phyloP scores from a whole-genome alignment of 2,113 vertebrate genomes.

The Chloroceryle aenea region DNA sequence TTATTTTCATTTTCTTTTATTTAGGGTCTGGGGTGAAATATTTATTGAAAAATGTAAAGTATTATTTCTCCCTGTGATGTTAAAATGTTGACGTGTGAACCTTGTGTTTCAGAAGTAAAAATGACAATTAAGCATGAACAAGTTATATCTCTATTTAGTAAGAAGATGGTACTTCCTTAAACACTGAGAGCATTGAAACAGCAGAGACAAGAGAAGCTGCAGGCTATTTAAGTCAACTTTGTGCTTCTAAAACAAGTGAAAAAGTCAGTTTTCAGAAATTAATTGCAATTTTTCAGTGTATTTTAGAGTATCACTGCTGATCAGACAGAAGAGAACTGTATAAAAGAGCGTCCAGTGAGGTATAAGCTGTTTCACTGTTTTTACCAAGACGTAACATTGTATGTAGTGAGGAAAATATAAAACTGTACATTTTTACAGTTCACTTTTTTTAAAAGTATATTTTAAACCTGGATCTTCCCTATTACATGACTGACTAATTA shows the following conservation, averaged over 20 bases:
- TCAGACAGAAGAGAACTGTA: slow-evolving; percentile 6
- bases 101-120: background rate
- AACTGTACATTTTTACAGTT: slow-evolving; percentile 11
- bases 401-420: background rate
- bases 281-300: background rate
- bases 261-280: background rate
- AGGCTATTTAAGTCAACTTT: background rate
- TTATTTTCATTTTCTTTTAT: background rate
- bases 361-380: slow-evolving; percentile 32
- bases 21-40: background rate
- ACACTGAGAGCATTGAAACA: background rate
- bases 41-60: background rate
- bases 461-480: background rate
- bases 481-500: background rate
- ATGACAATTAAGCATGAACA: background rate
- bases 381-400: background rate
- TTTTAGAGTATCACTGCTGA: slow-evolving; percentile 23
- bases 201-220: background rate
- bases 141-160: background rate
- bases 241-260: background rate
- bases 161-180: background rate
- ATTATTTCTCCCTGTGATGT: background rate
- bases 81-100: background rate
- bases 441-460: background rate
- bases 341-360: background rate